Evolutionary conservation across 2,888 invertebrate species (phyloP).

Genomic region (Leptinotarsa peninsularis): DNA sequence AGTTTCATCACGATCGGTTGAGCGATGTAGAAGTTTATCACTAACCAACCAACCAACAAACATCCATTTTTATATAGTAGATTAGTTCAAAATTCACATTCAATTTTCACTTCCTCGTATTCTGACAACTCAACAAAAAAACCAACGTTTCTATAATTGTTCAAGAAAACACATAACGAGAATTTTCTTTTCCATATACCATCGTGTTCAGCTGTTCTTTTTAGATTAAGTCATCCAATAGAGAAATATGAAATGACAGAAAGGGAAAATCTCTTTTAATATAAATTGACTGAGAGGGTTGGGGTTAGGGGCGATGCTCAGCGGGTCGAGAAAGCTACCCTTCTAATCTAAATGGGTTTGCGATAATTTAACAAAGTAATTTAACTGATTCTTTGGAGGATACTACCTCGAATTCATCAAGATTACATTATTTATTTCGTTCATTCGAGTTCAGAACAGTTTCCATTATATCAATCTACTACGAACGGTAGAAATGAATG

Average conservation of each 20-base stretch:
- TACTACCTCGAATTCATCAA: slow-evolving; percentile 41
- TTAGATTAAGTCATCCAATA: slow-evolving; percentile 44
- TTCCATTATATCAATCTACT: slow-evolving; percentile 32
- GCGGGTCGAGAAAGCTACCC: slow-evolving; percentile 36
- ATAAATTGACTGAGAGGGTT: slow-evolving; percentile 46
- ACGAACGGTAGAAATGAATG: slow-evolving; percentile 9
- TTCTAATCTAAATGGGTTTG: slow-evolving; percentile 49
- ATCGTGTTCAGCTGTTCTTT: slow-evolving; percentile 43
- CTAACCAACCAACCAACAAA: too few species aligned
- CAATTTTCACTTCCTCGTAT: background rate
- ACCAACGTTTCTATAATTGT: background rate
- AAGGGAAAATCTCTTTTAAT: slow-evolving; percentile 48
- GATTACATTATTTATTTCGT: slow-evolving; percentile 41
- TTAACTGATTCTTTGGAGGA: slow-evolving; percentile 47
- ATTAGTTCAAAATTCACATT: too few species aligned
- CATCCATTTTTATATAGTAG: too few species aligned
- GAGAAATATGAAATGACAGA: slow-evolving; percentile 50
- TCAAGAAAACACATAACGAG: slow-evolving; percentile 28
- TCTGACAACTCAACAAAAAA: background rate
- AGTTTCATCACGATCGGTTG: too few species aligned
- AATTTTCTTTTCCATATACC: slow-evolving; percentile 42
- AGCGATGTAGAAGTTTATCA: too few species aligned
- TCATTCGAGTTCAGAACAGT: slow-evolving; percentile 34
- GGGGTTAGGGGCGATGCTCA: slow-evolving; percentile 31
- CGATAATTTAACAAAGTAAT: slow-evolving; percentile 49